phyloP scores from a whole-genome alignment of 2,797 vertebrate species.

The Triplophysa yarkandensis region DNA sequence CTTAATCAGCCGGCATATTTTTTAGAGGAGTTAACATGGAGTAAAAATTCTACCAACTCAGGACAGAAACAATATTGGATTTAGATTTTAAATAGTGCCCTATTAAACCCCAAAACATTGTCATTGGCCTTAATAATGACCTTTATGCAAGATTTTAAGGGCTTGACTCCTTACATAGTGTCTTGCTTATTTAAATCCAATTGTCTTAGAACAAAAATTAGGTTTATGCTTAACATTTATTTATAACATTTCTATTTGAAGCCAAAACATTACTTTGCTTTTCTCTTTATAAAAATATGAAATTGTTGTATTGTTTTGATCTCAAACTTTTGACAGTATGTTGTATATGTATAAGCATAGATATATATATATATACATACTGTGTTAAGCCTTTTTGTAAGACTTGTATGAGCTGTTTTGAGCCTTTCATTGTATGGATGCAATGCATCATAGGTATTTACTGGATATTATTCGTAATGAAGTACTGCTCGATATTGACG shows the following conservation, averaged over 20 bases:
- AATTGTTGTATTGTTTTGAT: conserved; percentile 45
- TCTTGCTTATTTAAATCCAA: conserved; percentile 26
- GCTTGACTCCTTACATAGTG: conserved; percentile 38
- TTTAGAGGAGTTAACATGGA: not conserved
- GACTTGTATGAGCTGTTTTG: conserved; percentile 65
- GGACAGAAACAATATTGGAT: conserved; percentile 31
- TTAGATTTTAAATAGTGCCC: conserved; percentile 3
- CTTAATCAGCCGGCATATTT: not conserved
- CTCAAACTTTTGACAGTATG: conserved; percentile 51
- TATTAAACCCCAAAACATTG: conserved; percentile 5
- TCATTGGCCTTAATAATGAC: conserved; percentile 25
- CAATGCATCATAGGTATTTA: conserved; percentile 68
- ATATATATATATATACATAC: conserved; percentile 17
- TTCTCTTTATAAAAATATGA: conserved; percentile 34
- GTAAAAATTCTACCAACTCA: conserved; percentile 41
- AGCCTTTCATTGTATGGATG: conserved; percentile 65
- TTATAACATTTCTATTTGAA: conserved; percentile 13
- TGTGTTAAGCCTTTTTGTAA: conserved; percentile 51
- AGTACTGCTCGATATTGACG: conserved; percentile 69
- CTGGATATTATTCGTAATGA: conserved; percentile 67
- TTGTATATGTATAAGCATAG: conserved; percentile 57
- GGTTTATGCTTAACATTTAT: not conserved
- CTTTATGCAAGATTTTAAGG: conserved; percentile 55
- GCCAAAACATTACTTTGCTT: conserved; percentile 7
- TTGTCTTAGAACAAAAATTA: conserved; percentile 1